phyloP scores from a whole-genome alignment of 2,113 vertebrate genomes.

The Cyanocitta stelleri region DNA sequence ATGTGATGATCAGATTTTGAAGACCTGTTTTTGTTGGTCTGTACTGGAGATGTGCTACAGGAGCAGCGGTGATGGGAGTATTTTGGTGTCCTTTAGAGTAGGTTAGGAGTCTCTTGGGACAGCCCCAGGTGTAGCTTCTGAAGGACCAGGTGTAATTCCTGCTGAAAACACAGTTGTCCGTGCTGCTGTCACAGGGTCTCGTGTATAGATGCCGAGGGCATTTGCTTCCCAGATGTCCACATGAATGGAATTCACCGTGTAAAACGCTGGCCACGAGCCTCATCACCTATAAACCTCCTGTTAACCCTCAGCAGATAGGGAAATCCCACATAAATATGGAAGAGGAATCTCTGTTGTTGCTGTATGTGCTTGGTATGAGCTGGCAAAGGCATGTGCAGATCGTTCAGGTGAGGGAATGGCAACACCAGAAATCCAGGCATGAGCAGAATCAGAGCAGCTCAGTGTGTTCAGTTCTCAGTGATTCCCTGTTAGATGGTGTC shows the following conservation, averaged over 20 bases:
- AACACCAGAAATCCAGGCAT: background rate
- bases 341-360: background rate
- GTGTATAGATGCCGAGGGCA: rapidly evolving
- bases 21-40: background rate
- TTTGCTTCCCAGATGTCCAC: background rate
- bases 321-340: background rate
- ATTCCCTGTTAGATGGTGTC: background rate
- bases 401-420: background rate
- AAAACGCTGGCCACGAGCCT: background rate
- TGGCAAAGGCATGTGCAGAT: background rate
- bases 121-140: background rate
- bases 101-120: background rate
- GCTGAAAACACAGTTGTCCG: background rate
- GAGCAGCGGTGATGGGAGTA: background rate
- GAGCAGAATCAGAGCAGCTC: background rate
- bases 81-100: background rate
- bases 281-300: background rate
- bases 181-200: background rate
- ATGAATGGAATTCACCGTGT: background rate
- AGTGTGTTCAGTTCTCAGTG: background rate
- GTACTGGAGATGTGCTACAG: background rate
- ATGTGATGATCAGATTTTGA: background rate
- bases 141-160: background rate
- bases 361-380: background rate
- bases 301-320: background rate